Base-by-base conservation (phyloP, 2,888 invertebrate species). In the Brenthis hecate region DNA sequence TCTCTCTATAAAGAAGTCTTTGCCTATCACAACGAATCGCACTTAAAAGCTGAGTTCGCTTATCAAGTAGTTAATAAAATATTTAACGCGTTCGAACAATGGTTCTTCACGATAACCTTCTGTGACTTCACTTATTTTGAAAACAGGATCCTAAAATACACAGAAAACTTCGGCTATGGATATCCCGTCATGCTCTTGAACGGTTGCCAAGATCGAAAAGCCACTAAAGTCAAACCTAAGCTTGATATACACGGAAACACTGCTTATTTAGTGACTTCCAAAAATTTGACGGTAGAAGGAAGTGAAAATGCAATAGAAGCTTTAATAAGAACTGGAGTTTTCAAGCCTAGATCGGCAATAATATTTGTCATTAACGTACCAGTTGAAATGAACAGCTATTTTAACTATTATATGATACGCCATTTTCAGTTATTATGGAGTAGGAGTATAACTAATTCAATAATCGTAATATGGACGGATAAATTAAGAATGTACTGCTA, bases 391-490 rank as follows among this genome's bases (percentile, higher is more conserved):
- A 83, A 89, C 72, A 82, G 80, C 58, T 91, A 92, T 74, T 88
- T 87, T 68, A 81, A 86, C 70, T 85, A 82, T 69, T 76, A 85
- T 74, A 81, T 94, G 78, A 85, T 85, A 13, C 84, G 74, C 23
- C 92, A 93, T 56, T 94, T 94, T 62, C 79, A 87, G 68, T 79
- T 91, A 16, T 85, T 94, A 54, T 94, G 94, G 93, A 88, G 88
- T 53, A 87, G 86, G 68, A 93, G 93, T 80, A 82, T 94, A 11
- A 85, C 94, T 0, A 94, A 94, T 74, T 91, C 91, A 0, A 86
- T 92, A 2, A 75, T 93, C 8, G 81, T 91, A 58, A 65, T 91
- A 14, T 85, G 81, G 81, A 76, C 83, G 14, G 80, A 82, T 11
- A 77, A 82, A 2, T 77, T 94, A 32, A 87, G 86, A 74, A 86